Conservation (phyloP, 2,888 invertebrate species). For the Limnephilus auricula region DNA sequence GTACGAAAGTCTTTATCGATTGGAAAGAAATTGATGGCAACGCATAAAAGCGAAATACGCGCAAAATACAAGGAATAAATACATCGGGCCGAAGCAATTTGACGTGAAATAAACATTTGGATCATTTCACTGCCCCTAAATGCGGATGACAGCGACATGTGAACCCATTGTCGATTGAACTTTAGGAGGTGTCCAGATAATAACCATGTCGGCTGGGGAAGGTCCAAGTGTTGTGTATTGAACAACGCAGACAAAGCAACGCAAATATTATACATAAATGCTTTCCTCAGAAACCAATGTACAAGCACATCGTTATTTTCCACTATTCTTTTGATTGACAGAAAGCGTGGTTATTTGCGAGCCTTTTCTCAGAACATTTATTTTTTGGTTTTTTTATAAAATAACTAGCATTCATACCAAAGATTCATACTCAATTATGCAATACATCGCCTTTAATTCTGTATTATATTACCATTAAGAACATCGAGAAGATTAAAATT, state of each 20-base stretch:
- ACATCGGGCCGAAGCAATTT: background rate
- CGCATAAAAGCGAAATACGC: background rate
- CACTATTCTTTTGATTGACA: background rate
- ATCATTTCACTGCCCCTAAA: background rate
- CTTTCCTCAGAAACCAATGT: background rate
- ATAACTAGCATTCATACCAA: background rate
- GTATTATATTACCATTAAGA: no score
- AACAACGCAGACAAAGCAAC: background rate
- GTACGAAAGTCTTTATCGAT: background rate
- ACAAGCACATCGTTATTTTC: background rate
- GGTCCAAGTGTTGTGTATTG: background rate
- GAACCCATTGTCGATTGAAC: background rate
- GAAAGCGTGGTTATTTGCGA: background rate
- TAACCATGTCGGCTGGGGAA: background rate
- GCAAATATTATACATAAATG: background rate
- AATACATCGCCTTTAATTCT: no score
- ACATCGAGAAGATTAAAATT: no score
- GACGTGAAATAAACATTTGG: background rate
- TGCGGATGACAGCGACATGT: background rate
- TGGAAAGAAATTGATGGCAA: background rate
- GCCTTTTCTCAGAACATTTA: background rate
- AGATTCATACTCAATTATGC: no score
- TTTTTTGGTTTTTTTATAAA: background rate
- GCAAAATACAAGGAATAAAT: background rate
- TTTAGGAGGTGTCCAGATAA: background rate